Base-by-base conservation (phyloP, 1,140 invertebrate species). In the Ctenoplectra terminalis region DNA sequence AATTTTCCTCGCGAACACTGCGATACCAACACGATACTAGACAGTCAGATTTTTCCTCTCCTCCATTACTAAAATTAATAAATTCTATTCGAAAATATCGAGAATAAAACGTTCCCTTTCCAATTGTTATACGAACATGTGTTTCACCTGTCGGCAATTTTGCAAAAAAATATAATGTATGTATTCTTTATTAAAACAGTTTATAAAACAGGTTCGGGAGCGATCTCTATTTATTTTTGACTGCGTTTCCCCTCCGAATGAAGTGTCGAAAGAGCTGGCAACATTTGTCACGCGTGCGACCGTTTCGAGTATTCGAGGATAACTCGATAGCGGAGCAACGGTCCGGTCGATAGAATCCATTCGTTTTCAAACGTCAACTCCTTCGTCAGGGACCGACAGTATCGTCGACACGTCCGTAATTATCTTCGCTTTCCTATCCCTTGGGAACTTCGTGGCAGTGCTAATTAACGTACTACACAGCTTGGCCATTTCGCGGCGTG, bases 371-470 rank as follows among this genome's bases (percentile, higher is more conserved):
- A 75, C 72, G 84, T 87, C 84, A 87, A 61, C 82, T 87, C 81
- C 85, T 87, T 87, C 84, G 84, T 86, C 85, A 79, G 84, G 63
- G 74, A 79, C 70, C 85, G 84, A 86, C 84, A 79, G 74, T 87
- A 76, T 86, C 85, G 85, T 86, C 81, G 85, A 87, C 85, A 86
- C 85, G 81, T 87, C 71, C 58, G 84, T 87, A 86, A 87, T 87
- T 87, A 87, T 87, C 81, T 82, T 71, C 81, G 75, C 70, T 83
- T 86, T 58, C 74, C 81, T 50, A 69, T 83, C 85, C 85, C 81
- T 87, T 79, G 81, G 75, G 85, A 86, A 66, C 31, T 86, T 58
- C 60, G 70, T 80, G 84, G 75, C 84, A 78, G 71, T 52, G 80
- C 84, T 87, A 87, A 87, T 87, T 87, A 87, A 83, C 81, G 74